Evolutionary conservation across 2,888 invertebrate species (phyloP).

Genomic region (Stramonita haemastoma): DNA sequence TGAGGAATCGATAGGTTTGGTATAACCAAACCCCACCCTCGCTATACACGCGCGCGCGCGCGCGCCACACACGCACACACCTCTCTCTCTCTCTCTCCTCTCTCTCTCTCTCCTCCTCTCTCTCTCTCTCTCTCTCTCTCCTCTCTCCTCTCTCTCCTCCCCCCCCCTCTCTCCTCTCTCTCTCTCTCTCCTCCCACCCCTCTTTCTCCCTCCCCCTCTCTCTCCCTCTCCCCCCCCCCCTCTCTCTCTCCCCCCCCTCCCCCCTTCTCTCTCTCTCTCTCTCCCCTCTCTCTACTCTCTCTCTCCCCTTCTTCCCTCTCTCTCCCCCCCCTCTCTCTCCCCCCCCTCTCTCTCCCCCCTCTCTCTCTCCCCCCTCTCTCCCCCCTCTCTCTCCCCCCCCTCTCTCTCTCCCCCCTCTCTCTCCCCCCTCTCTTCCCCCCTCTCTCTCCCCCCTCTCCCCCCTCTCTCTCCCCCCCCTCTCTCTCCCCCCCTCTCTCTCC

Average conservation of each 20-base stretch:
- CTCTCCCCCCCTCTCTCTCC: too few species aligned
- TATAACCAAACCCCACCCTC: too few species aligned
- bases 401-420: too few species aligned
- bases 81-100: slow-evolving; percentile 21
- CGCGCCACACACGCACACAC: too few species aligned
- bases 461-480: too few species aligned
- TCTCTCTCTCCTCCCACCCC: slow-evolving; percentile 15
- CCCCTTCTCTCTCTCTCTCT: not conserved
- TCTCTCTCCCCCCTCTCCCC: too few species aligned
- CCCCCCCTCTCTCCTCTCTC: not conserved
- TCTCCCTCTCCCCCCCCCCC: not conserved
- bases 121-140: not conserved
- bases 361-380: not conserved
- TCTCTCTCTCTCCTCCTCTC: slow-evolving; percentile 30
- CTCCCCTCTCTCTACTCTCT: not conserved
- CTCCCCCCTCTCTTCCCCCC: too few species aligned
- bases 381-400: not conserved
- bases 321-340: not conserved
- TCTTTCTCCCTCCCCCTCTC: not conserved
- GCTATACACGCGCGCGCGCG: too few species aligned
- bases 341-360: not conserved
- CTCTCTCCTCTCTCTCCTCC: not conserved
- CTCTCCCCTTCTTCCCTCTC: not conserved
- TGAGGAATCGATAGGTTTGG: too few species aligned
- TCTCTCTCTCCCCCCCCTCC: not conserved